Conservation (phyloP, 64 coral and sea anemone species). For the Stylophora pistillata region DNA sequence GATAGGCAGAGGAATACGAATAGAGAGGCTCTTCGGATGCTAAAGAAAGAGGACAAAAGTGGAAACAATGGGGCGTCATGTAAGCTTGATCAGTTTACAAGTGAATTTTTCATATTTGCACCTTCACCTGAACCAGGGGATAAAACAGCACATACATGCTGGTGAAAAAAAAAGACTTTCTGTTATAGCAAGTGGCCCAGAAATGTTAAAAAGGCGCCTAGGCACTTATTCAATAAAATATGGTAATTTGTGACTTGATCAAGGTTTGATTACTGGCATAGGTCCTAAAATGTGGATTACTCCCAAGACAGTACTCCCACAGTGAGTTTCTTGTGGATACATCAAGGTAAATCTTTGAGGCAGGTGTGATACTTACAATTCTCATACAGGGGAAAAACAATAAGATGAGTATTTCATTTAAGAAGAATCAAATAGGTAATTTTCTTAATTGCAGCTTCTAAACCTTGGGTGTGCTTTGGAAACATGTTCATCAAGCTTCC, state of each 20-base stretch:
- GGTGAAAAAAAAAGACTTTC: too few relatives aligned
- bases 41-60: slow-evolving; percentile 50
- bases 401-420: background rate
- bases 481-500: slow-evolving; percentile 82
- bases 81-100: background rate
- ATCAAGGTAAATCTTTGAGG: too few relatives aligned
- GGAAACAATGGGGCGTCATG: background rate
- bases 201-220: background rate
- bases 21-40: slow-evolving; percentile 68
- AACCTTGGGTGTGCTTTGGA: slow-evolving; percentile 92
- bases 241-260: background rate
- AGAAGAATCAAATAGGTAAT: background rate
- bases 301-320: too few relatives aligned
- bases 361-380: too few relatives aligned
- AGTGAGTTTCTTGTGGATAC: too few relatives aligned
- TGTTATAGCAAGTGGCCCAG: too few relatives aligned
- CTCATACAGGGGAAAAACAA: background rate
- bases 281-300: too few relatives aligned
- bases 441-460: slow-evolving; percentile 43
- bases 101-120: too few relatives aligned
- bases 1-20: slow-evolving; percentile 85
- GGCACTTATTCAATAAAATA: background rate
- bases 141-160: too few relatives aligned
- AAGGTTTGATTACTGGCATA: background rate
- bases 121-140: too few relatives aligned